Percentiles rank a stretch among this genome's conserved stretches.
These are phyloP conservation scores for Zaprionus capensis DNA, from an alignment of 1,140 invertebrate species.

Conservation along the genomic window DNA sequence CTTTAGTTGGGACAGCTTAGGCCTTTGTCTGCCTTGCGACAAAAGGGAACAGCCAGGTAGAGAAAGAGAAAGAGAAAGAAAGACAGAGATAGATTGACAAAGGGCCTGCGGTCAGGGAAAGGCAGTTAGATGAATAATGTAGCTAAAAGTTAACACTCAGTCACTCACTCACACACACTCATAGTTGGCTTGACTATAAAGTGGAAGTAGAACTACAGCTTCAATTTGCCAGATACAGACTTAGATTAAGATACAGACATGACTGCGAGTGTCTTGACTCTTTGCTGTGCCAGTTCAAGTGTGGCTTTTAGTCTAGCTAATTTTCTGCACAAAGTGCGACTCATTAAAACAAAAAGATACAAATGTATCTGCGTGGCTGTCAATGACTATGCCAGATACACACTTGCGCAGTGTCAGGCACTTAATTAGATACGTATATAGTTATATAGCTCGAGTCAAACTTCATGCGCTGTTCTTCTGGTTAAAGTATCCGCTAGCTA, in stretches of 20 bases:
- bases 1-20: conserved; percentile 19
- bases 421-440: neutral
- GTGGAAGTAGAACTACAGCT: conserved; percentile 16
- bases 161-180: neutral
- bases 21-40: conserved; percentile 26
- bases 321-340: conserved; percentile 30
- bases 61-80: neutral
- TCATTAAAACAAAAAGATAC: conserved; percentile 39
- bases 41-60: conserved; percentile 12
- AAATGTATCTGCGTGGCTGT: conserved; percentile 33
- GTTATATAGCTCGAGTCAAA: neutral
- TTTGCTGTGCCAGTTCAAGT: conserved; percentile 40
- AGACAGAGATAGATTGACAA: conserved; percentile 2
- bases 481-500: neutral
- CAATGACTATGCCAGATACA: neutral
- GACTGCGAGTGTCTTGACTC: conserved; percentile 33
- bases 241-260: conserved; percentile 17
- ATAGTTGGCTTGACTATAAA: neutral
- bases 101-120: conserved; percentile 25
- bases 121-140: conserved; percentile 4
- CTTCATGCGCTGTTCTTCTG: neutral
- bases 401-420: neutral
- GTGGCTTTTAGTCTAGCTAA: conserved; percentile 37
- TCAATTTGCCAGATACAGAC: conserved; percentile 4
- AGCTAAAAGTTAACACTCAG: neutral